Conservation (phyloP, 1,140 invertebrate species). For the Nasonia giraulti region DNA sequence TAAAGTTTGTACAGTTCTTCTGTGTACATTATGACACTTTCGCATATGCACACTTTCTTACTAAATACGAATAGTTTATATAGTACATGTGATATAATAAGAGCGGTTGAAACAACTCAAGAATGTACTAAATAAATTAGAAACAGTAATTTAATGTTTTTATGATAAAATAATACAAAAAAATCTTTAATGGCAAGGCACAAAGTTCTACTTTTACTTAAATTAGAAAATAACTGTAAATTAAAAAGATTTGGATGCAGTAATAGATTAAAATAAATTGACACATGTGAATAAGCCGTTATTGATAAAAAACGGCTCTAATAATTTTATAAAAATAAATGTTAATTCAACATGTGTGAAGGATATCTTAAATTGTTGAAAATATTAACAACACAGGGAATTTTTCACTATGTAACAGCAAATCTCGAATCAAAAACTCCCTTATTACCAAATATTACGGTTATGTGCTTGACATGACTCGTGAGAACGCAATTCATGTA, state of each 20-base stretch:
- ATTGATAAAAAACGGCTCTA: slow-evolving; percentile 5
- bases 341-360: background rate
- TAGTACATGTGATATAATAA: slow-evolving; percentile 49
- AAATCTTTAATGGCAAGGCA: slow-evolving; percentile 20
- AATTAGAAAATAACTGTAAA: slow-evolving; percentile 43
- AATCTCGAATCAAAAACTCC: slow-evolving; percentile 41
- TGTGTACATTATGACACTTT: slow-evolving; percentile 36
- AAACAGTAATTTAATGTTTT: slow-evolving; percentile 47
- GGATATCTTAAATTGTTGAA: slow-evolving; percentile 23
- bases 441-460: slow-evolving; percentile 43
- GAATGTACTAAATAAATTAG: slow-evolving; percentile 48
- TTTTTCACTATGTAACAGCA: slow-evolving; percentile 29
- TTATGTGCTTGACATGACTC: slow-evolving; percentile 37
- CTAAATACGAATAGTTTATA: slow-evolving; percentile 47
- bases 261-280: slow-evolving; percentile 21
- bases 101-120: slow-evolving; percentile 2
- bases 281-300: background rate
- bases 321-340: slow-evolving; percentile 36
- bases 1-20: slow-evolving; percentile 33
- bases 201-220: slow-evolving; percentile 29
- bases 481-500: slow-evolving; percentile 30
- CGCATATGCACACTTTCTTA: slow-evolving; percentile 42
- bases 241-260: slow-evolving; percentile 21
- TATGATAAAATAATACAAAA: slow-evolving; percentile 31
- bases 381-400: slow-evolving; percentile 20